Evolutionary conservation across 2,797 vertebrate genomes (phyloP), one percentile per base, ranked within the genome.

Genomic region (Heliangelus exortis): DNA sequence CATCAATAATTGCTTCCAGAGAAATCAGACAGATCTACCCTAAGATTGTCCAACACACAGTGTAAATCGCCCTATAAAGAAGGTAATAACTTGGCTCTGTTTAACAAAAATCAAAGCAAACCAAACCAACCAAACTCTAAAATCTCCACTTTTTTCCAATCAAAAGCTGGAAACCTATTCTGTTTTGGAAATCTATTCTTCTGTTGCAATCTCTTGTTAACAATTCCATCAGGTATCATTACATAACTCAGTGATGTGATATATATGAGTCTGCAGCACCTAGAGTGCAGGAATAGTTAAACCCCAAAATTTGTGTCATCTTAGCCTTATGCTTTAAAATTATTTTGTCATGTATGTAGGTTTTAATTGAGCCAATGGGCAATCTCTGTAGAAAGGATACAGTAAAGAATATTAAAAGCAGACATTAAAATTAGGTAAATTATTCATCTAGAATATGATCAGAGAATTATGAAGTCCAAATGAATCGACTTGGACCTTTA

Each of bases 291-390:
- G 31, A 58, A 59, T 4, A 57, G 29, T 29, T 28, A 74, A 81
- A 31, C 48, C 25, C 14, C 0, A 6, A 85, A 91, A 43, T 12
- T 5, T 14, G 1, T 2, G 0, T 16, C 2, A 33, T 80, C 39
- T 82, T 63, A 69, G 4, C 41, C 9, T 51, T n/a, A 10, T 1
- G 0, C 9, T 79, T 77, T 43, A 62, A 50, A 22, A 77, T 39
- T 7, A 54, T 75, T 87, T 94, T 91, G 15, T 23, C 51, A 67
- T 0, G 1, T 7, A 19, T 71, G 81, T 54, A 62, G 12, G 17
- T 34, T 33, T 85, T 76, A 53, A 80, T 54, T 26, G 23, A 67
- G 18, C 72, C 20, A 68, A 21, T 7, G 7, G 12, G 8, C 6
- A 4, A 67, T 41, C n/a, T 6, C 15, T 50, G 10, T 13, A 74